Conservation (phyloP, 2,113 vertebrate species). For the Ictalurus furcatus region DNA sequence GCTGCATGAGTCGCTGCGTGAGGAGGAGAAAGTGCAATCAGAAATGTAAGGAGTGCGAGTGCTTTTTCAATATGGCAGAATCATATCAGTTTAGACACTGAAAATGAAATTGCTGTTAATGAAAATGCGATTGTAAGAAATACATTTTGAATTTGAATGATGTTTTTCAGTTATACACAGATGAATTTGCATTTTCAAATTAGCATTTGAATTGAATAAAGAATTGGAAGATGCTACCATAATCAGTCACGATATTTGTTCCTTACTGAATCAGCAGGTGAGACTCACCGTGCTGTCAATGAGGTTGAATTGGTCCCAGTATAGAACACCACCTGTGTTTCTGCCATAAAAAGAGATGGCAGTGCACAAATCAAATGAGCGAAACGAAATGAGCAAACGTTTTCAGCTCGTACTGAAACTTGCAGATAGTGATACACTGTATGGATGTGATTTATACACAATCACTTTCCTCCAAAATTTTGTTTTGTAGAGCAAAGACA, state of each 20-base stretch:
- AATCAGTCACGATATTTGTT: background rate
- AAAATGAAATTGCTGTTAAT: too few relatives aligned
- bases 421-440: too few relatives aligned
- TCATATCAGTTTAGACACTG: background rate
- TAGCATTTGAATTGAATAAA: background rate
- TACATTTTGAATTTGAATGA: background rate
- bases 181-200: background rate
- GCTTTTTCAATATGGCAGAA: background rate
- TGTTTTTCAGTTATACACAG: background rate
- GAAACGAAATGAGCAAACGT: background rate
- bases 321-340: constrained; percentile 3
- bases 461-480: background rate
- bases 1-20: background rate
- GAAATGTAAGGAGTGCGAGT: background rate
- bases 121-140: too few relatives aligned
- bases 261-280: background rate
- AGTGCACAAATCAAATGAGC: too few relatives aligned
- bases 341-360: too few relatives aligned
- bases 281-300: background rate
- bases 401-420: background rate
- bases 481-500: background rate
- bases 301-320: background rate
- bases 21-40: background rate
- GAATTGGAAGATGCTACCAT: background rate
- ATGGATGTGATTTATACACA: too few relatives aligned